Conservation (phyloP, 2,888 invertebrate species). For the Hyalella azteca region DNA sequence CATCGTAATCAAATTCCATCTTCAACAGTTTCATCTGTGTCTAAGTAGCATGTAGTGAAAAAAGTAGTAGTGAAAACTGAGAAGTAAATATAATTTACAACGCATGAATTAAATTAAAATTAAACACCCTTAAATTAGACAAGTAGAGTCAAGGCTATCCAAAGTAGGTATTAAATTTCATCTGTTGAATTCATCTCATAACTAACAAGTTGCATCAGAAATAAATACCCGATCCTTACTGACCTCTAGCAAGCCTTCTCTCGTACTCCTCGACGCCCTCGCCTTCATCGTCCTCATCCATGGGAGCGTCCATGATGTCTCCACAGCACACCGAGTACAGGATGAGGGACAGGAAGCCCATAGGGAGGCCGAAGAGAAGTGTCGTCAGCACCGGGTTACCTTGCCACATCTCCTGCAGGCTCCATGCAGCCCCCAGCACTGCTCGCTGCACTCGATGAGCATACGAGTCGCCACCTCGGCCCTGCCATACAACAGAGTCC, state of each 20-base stretch:
- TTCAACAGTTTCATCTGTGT: too few species aligned
- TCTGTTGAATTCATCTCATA: too few species aligned
- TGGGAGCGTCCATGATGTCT: slow-evolving; percentile 90
- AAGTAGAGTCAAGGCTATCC: too few species aligned
- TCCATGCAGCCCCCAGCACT: neutral
- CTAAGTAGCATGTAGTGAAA: too few species aligned
- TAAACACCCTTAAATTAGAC: too few species aligned
- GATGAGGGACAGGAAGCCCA: slow-evolving; percentile 90
- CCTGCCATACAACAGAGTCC: slow-evolving; percentile 67
- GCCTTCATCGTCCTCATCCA: slow-evolving; percentile 69
- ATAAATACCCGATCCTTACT: too few species aligned
- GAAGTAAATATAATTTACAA: too few species aligned
- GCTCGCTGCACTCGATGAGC: slow-evolving; percentile 69
- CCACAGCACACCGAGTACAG: slow-evolving; percentile 96
- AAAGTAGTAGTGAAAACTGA: too few species aligned
- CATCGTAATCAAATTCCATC: too few species aligned
- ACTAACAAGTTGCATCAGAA: too few species aligned
- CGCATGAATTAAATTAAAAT: too few species aligned
- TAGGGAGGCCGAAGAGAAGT: slow-evolving; percentile 90
- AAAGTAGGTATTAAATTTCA: too few species aligned
- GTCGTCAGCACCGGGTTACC: slow-evolving; percentile 90
- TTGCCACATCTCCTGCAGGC: slow-evolving; percentile 38
- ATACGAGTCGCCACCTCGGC: slow-evolving; percentile 84
- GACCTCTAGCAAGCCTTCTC: neutral
- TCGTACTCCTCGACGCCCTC: slow-evolving; percentile 30